phyloP scores from a whole-genome alignment of 2,888 invertebrate species.

The Phortica okadai region DNA sequence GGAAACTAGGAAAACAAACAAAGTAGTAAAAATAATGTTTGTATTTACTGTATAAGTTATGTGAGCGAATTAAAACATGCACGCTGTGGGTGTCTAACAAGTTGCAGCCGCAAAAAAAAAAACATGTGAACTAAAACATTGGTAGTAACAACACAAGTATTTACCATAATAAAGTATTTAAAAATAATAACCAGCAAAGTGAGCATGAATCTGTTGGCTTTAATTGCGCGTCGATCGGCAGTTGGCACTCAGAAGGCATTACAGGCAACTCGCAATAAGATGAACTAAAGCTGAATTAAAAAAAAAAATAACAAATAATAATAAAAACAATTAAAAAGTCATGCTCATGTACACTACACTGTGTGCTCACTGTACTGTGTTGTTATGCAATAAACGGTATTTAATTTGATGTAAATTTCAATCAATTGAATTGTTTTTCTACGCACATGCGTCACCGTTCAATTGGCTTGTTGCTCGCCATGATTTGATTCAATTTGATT shows the following conservation, averaged over 20 bases:
- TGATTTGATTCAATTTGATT: background rate
- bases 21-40: background rate
- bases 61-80: background rate
- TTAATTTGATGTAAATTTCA: constrained; percentile 1
- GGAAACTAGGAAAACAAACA: constrained; percentile 13
- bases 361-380: background rate
- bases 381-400: background rate
- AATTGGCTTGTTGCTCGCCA: background rate
- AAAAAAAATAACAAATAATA: too few species aligned
- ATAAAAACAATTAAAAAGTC: too few species aligned
- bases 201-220: background rate
- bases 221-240: constrained; percentile 7
- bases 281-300: too few species aligned
- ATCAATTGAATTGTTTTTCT: background rate
- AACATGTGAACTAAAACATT: constrained; percentile 3
- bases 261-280: too few species aligned
- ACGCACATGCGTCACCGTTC: constrained; percentile 8
- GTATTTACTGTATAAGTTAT: background rate
- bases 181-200: constrained; percentile 5
- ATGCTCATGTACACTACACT: too few species aligned
- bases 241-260: too few species aligned
- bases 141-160: background rate
- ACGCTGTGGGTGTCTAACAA: constrained; percentile 15
- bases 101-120: constrained; percentile 8
- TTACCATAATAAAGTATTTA: constrained; percentile 14